phyloP scores from a whole-genome alignment of 2,113 vertebrate species.

The Leptobrachium ailaonicum region DNA sequence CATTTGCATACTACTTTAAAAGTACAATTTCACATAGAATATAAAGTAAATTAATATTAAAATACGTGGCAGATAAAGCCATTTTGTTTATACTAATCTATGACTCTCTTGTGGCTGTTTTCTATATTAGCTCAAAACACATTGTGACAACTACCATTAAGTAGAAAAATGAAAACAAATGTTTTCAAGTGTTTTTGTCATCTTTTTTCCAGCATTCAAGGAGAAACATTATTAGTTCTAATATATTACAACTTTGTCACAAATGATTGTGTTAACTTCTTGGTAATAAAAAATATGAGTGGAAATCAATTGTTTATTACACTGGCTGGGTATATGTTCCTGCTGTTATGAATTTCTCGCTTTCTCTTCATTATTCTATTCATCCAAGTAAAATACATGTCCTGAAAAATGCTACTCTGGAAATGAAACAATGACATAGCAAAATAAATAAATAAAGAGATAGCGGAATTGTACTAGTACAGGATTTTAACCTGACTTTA shows the following conservation, averaged over 20 bases:
- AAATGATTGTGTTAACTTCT: constrained; percentile 35
- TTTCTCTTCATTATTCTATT: background rate
- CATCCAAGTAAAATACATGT: background rate
- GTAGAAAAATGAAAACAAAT: constrained; percentile 38
- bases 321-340: background rate
- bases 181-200: constrained; percentile 8
- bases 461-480: too few species aligned
- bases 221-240: constrained; percentile 21
- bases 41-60: background rate
- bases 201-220: constrained; percentile 20
- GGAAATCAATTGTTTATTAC: constrained; percentile 34
- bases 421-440: too few species aligned
- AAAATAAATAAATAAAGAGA: too few species aligned
- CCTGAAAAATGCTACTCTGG: too few species aligned
- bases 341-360: background rate
- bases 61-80: background rate
- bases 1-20: too few species aligned
- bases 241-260: constrained; percentile 30
- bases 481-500: too few species aligned
- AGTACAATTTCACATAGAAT: too few species aligned
- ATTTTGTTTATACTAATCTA: background rate
- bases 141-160: constrained; percentile 21
- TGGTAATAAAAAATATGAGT: constrained; percentile 24
- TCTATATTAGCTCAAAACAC: constrained; percentile 6
- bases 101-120: constrained; percentile 4